These are phyloP conservation scores for Brachionus rotundiformis DNA, from an alignment of 1,140 invertebrate genomes.

Conservation along the genomic window DNA sequence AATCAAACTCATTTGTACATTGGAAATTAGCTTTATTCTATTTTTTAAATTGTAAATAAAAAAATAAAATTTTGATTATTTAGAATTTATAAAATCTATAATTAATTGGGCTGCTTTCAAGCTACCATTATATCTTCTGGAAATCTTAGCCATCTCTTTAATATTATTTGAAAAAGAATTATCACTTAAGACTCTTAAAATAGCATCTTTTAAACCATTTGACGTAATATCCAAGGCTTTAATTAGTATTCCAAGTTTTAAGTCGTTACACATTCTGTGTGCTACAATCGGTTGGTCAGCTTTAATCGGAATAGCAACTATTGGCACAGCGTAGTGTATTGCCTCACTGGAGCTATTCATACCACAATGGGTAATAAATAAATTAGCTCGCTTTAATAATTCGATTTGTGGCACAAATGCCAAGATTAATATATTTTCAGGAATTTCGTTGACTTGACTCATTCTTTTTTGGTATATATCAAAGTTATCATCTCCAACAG, in stretches of 20 bases:
- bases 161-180: background rate
- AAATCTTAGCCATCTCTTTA: background rate
- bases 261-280: background rate
- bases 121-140: background rate
- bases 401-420: slow-evolving; percentile 58
- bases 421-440: background rate
- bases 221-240: background rate
- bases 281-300: slow-evolving; percentile 58
- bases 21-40: too few relatives aligned
- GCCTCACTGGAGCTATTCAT: slow-evolving; percentile 78
- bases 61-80: background rate
- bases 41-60: background rate
- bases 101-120: background rate
- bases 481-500: background rate
- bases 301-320: slow-evolving; percentile 72
- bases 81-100: background rate
- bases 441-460: background rate
- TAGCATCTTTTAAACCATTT: slow-evolving; percentile 21
- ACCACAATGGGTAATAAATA: slow-evolving; percentile 80
- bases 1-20: too few relatives aligned
- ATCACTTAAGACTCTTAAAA: background rate
- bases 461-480: slow-evolving; percentile 17
- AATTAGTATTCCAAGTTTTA: background rate
- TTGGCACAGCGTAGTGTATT: slow-evolving; percentile 76
- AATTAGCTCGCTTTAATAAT: slow-evolving; percentile 56